A percentile compares a stretch with the other conserved stretches of the same genome.
Evolutionary conservation across 2,888 invertebrate species (phyloP).

Genomic region (Drosophila siamana): DNA sequence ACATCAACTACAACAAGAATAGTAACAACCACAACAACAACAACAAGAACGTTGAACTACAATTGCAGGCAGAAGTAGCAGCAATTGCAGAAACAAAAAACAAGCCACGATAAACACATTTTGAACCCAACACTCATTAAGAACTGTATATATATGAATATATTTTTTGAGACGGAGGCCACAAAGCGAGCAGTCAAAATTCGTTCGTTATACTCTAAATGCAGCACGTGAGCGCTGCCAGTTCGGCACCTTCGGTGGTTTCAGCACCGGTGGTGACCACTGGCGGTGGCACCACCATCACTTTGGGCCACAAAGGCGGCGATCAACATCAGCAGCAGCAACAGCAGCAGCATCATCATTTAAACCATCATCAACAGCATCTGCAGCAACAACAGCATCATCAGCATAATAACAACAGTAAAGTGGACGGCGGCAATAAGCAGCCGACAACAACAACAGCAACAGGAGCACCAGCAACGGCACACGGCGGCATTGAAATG

Average conservation of each 20-base stretch:
- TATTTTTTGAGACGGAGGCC: constrained; percentile 5
- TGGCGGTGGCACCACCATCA: constrained; percentile 83
- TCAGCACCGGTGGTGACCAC: constrained; percentile 75
- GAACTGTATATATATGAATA: neutral
- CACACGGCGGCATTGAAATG: constrained; percentile 89
- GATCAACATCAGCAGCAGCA: neutral
- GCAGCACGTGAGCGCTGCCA: constrained; percentile 82
- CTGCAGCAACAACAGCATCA: constrained; percentile 6
- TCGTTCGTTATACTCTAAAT: constrained; percentile 61
- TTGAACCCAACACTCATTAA: constrained; percentile 9
- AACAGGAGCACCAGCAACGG: constrained; percentile 78
- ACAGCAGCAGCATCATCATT: neutral
- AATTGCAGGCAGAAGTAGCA: constrained; percentile 53
- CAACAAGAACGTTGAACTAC: constrained; percentile 36
- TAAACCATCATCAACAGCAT: neutral
- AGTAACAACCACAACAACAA: constrained; percentile 52
- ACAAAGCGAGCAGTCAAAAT: constrained; percentile 30
- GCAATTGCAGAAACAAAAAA: constrained; percentile 2
- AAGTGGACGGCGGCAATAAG: neutral
- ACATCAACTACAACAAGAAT: constrained; percentile 61
- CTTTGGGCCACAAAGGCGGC: constrained; percentile 62
- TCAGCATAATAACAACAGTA: constrained; percentile 8
- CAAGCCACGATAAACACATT: constrained; percentile 33
- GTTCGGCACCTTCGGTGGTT: constrained; percentile 74
- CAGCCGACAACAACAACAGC: constrained; percentile 49